Evolutionary conservation across 2,113 vertebrate species (phyloP).

Genomic region (Anoplopoma fimbria): DNA sequence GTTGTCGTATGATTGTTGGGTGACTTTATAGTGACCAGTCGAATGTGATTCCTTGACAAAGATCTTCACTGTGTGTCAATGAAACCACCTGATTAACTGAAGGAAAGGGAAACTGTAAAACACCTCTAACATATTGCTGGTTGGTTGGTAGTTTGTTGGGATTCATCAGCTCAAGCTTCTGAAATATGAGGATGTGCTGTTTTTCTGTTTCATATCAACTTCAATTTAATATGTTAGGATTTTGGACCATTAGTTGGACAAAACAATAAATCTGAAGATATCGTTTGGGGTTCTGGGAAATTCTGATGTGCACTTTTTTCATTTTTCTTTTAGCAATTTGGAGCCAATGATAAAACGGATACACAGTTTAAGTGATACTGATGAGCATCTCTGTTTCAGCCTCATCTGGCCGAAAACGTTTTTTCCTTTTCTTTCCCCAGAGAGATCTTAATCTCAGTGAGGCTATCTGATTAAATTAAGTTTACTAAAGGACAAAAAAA

Average conservation of each 20-base stretch:
- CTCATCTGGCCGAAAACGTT: background rate
- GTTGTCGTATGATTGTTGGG: background rate
- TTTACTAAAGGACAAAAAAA: background rate
- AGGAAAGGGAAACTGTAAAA: too few relatives aligned
- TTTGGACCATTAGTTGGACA: background rate
- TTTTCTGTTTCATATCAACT: background rate
- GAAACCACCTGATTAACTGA: too few relatives aligned
- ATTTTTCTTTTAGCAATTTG: background rate
- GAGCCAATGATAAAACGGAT: background rate
- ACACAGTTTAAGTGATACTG: conserved; percentile 1
- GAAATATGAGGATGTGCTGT: background rate
- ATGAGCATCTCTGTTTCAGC: conserved; percentile 1
- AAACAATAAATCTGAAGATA: background rate
- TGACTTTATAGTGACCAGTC: background rate
- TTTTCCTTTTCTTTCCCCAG: conserved; percentile 12
- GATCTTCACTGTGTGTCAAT: too few relatives aligned
- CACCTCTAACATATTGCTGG: background rate
- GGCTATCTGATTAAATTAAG: conserved; percentile 1
- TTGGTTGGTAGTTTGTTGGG: too few relatives aligned
- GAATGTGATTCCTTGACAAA: too few relatives aligned
- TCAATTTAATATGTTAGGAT: background rate
- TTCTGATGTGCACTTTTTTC: background rate
- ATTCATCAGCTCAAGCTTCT: background rate
- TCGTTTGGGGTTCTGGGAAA: background rate
- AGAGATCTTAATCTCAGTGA: conserved; percentile 10